Base-by-base conservation (phyloP, 1,140 invertebrate genomes). In the Tribolium castaneum region DNA sequence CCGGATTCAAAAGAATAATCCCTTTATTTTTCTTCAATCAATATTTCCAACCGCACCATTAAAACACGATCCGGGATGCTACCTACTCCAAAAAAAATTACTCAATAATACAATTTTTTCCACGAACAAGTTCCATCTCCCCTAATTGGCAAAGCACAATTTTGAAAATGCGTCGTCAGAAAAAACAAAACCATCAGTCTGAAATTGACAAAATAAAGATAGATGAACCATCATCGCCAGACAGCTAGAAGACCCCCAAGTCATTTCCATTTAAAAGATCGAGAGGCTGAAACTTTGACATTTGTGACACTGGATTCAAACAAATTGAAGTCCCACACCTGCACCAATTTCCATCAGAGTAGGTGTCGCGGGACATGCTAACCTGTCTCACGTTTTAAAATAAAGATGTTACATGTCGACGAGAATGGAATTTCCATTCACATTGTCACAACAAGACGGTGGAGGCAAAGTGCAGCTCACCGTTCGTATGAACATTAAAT, bases 11-110 rank as follows among this genome's bases (percentile, higher is more conserved):
- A 62, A 72, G 66, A 59, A 77, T 73, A 79, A 76, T 79, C 74
- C 45, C n/a, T 71, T 79, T 79, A 70, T 62, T 79, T 76, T 77
- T 74, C 51, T 73, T 75, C 78, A 51, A 76, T 79, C 70, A 59
- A 76, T 79, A 79, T 73, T 70, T 76, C 72, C 54, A 25, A 12
- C 52, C 71, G 70, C 25, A 73, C 49, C 71, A 73, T 73, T 73
- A 73, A 52, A 73, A 73, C 52, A 73, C 30, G 22, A 73, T 50
- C 19, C 6, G 1, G 14, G 54, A 25, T 7, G 52, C 52, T 30
- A 30, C 25, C 52, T 30, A 30, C 25, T 30, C 25, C 25, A 30
- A 30, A 30, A 45, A 45, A 45, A 45, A n/a, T n/a, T n/a, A n/a
- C n/a, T n/a, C n/a, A 6, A 45, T 45, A 45, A 45, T 19, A 19